Evolutionary conservation across 2,888 invertebrate genomes (phyloP), one percentile per base, ranked within the genome.

Genomic region (Scaptodrosophila latifasciaeformis): DNA sequence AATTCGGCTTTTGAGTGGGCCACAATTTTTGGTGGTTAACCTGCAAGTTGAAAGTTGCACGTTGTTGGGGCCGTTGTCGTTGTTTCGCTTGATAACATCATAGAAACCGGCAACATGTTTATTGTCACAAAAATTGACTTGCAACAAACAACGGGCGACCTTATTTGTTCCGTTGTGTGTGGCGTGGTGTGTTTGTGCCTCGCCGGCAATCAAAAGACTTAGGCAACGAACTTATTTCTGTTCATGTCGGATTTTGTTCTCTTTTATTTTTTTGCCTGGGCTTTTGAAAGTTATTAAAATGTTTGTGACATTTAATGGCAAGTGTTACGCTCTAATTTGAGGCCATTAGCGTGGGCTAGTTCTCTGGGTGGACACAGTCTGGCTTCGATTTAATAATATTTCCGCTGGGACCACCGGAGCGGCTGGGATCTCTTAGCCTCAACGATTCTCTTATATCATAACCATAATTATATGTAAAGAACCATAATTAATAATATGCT

Each of bases 121-220:
- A 70, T 75, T 75, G 75, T 79, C 78, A 68, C 24, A 68, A 77
- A 72, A 74, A 70, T 67, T 70, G 62, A 76, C 70, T 76, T 65
- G 74, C 75, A 74, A 68, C 70, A 75, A 67, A 57, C 55, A 67
- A 59, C 44, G 37, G 37, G 61, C 63, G 57, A 70, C 59, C 53
- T 75, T 70, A 72, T 65, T 59, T 34, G 31, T 19, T n/a, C n/a
- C n/a, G n/a, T n/a, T n/a, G n/a, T n/a, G n/a, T n/a, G n/a, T n/a
- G n/a, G n/a, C n/a, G n/a, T n/a, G n/a, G n/a, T n/a, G n/a, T n/a
- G n/a, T 42, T 24, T 24, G 17, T 59, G 30, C 48, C 40, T n/a
- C 24, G 24, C 24, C 48, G 59, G 56, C 58, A 70, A 70, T 75
- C 74, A 57, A 82, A 78, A 70, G 79, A 75, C 76, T 82, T 67